phyloP scores from a whole-genome alignment of 53 echinoderm and acorn worm species.

The Patiria pectinifera region DNA sequence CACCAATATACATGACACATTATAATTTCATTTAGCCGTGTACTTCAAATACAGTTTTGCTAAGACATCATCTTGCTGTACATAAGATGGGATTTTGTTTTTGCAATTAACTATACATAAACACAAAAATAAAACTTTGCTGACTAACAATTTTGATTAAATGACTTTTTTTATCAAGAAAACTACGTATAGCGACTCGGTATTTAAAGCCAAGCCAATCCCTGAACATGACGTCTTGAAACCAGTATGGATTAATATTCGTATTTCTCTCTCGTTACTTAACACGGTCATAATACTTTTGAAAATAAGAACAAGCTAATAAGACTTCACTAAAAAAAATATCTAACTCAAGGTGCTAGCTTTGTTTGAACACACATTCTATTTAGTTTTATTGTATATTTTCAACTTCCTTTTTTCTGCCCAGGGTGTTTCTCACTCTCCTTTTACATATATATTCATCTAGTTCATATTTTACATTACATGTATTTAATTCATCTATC shows the following conservation, averaged over 20 bases:
- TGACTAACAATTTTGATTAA: conserved; percentile 5
- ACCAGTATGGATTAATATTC: no score
- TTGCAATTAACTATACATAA: background rate
- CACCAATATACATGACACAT: conserved; percentile 58
- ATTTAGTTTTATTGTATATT: no score
- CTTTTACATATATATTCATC: no score
- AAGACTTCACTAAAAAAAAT: background rate
- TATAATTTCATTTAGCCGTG: background rate
- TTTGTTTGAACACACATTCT: background rate
- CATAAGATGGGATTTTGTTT: no score
- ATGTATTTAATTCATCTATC: no score
- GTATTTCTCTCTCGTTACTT: no score
- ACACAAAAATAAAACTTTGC: conserved; percentile 54
- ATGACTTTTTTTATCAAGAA: background rate
- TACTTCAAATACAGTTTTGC: conserved; percentile 6
- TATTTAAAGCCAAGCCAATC: background rate
- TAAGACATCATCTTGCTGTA: conserved; percentile 22
- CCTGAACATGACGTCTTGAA: conserved; percentile 1
- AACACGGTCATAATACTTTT: no score
- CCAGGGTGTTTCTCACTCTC: no score
- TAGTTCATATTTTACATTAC: no score
- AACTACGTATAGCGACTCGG: background rate
- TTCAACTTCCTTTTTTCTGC: no score
- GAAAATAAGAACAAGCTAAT: no score
- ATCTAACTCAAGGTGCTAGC: background rate